phyloP scores from a whole-genome alignment of 2,888 invertebrate genomes.

The Myathropa florea region DNA sequence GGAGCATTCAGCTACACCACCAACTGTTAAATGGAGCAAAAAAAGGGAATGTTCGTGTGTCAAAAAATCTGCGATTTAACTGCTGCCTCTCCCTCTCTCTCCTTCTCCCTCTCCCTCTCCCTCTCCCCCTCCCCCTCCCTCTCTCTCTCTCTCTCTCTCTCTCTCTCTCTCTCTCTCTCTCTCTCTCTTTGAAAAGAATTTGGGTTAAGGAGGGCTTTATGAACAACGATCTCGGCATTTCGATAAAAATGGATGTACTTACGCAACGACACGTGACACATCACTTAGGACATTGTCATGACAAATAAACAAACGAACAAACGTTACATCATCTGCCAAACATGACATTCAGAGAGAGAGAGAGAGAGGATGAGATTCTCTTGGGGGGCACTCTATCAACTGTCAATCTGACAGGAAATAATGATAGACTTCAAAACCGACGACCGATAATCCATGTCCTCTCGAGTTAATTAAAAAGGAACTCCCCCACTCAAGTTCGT shows the following conservation, averaged over 20 bases:
- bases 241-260: not conserved
- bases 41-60: not conserved
- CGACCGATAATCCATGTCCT: slow-evolving; percentile 14
- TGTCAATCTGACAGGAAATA: slow-evolving; percentile 63
- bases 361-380: too few relatives aligned
- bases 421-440: slow-evolving; percentile 14
- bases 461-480: slow-evolving; percentile 51
- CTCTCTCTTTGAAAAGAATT: not conserved
- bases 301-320: slow-evolving; percentile 12
- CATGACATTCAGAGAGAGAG: slow-evolving; percentile 7
- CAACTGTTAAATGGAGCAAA: not conserved
- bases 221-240: too few relatives aligned
- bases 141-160: not conserved
- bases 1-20: not conserved
- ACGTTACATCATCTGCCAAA: slow-evolving; percentile 43
- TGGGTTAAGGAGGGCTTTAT: not conserved
- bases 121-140: too few relatives aligned
- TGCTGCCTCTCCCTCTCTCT: not conserved
- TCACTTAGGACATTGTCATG: slow-evolving; percentile 13
- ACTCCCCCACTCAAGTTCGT: not conserved
- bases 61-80: not conserved
- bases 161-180: not conserved
- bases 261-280: slow-evolving; percentile 38
- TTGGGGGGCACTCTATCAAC: slow-evolving; percentile 25
- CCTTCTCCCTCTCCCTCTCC: too few relatives aligned